A percentile compares a stretch with the other conserved stretches of the same genome.
Evolutionary conservation across 64 coral and sea anemone genomes (phyloP).

Genomic region (Stichodactyla helianthus): DNA sequence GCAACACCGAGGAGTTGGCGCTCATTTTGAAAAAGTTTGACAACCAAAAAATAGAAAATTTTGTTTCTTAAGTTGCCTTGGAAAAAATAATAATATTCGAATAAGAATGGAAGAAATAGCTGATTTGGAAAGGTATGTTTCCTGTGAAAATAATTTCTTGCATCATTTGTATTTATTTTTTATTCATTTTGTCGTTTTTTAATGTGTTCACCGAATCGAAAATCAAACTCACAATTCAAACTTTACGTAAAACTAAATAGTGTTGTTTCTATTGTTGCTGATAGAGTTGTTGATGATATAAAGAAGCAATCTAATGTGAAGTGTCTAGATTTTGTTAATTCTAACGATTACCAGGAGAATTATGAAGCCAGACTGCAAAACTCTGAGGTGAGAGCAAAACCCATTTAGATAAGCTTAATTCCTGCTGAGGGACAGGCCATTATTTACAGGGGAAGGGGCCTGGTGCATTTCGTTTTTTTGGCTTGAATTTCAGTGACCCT

Average conservation of each 20-base stretch:
- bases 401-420: no score
- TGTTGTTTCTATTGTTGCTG: not conserved
- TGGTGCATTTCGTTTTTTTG: no score
- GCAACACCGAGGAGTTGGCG: not conserved
- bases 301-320: conserved; percentile 2
- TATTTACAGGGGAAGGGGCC: not conserved
- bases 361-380: conserved; percentile 3
- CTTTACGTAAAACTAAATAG: not conserved
- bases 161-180: not conserved
- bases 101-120: not conserved
- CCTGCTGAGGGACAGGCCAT: no score
- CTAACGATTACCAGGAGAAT: conserved; percentile 12
- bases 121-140: conserved; percentile 7
- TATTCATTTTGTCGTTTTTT: not conserved
- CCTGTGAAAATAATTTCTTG: not conserved
- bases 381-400: not conserved
- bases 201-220: not conserved
- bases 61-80: not conserved
- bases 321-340: not conserved
- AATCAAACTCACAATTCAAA: not conserved
- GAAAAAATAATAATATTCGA: not conserved
- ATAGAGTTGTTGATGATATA: conserved; percentile 2
- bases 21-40: not conserved
- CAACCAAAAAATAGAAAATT: not conserved
- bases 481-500: no score